phyloP scores from a whole-genome alignment of 2,797 vertebrate genomes.

The Lindbergichthys nudifrons region DNA sequence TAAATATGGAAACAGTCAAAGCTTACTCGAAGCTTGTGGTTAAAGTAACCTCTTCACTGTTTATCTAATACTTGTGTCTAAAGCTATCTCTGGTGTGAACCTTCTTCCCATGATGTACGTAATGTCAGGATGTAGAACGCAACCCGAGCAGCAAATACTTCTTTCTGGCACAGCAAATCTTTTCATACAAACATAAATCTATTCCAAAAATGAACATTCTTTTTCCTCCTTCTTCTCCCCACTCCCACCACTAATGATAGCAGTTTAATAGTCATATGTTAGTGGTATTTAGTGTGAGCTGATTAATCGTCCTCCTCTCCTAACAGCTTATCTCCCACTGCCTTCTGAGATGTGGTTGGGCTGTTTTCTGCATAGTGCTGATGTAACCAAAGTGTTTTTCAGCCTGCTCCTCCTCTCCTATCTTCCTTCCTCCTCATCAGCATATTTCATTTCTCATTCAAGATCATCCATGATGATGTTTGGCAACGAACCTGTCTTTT shows the following conservation, averaged over 20 bases:
- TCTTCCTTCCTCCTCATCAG: conserved; percentile 24
- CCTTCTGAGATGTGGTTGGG: not conserved
- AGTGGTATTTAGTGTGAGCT: not conserved
- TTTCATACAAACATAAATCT: too few relatives aligned
- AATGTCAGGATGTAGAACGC: not conserved
- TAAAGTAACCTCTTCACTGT: not conserved
- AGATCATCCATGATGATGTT: not conserved
- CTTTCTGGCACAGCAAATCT: too few relatives aligned
- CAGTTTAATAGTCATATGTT: not conserved
- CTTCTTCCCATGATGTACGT: not conserved
- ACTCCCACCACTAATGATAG: too few relatives aligned
- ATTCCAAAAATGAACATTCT: too few relatives aligned
- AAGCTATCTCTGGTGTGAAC: not conserved
- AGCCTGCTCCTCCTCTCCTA: not conserved
- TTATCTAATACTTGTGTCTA: not conserved
- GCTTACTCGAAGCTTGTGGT: not conserved
- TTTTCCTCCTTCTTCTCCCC: too few relatives aligned
- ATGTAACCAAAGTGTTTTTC: conserved; percentile 13
- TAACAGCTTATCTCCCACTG: not conserved
- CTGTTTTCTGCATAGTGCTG: conserved; percentile 14
- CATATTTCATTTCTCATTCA: conserved; percentile 1
- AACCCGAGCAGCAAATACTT: not conserved
- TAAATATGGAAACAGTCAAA: not conserved
- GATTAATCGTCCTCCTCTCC: not conserved
- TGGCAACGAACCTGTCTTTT: not conserved